Evolutionary conservation across 2,113 vertebrate species (phyloP).

Genomic region (Heloderma charlesbogerti): DNA sequence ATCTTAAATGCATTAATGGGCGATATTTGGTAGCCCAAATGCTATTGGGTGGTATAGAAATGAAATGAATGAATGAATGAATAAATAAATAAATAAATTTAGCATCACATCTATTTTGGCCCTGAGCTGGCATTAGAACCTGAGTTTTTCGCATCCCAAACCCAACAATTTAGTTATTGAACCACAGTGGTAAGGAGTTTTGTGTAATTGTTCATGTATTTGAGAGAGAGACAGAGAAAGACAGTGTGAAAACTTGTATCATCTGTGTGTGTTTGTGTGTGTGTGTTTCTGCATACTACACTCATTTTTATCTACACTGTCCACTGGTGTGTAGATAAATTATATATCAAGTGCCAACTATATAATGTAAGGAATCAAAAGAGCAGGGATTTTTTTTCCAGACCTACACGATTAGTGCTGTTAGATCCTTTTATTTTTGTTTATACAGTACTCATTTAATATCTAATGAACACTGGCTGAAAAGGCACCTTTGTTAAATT

Average conservation of each 20-base stretch:
- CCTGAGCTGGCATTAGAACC: background rate
- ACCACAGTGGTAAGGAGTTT: background rate
- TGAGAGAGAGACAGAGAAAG: background rate
- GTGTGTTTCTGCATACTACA: background rate
- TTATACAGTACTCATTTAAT: constrained; percentile 20
- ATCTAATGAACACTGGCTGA: constrained; percentile 34
- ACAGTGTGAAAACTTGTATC: background rate
- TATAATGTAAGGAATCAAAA: constrained; percentile 40
- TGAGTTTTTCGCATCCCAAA: background rate
- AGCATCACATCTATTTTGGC: too few species aligned
- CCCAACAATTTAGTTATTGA: background rate
- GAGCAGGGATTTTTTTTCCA: constrained; percentile 11
- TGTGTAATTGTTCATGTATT: background rate
- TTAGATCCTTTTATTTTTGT: constrained; percentile 32
- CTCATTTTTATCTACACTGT: constrained; percentile 42
- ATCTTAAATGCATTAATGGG: too few species aligned
- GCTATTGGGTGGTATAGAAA: too few species aligned
- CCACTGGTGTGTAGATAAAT: constrained; percentile 29
- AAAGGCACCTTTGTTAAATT: constrained; percentile 47
- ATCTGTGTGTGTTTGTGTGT: background rate
- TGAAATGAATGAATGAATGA: too few species aligned
- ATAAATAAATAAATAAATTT: too few species aligned
- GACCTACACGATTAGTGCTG: constrained; percentile 20
- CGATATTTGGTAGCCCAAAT: too few species aligned
- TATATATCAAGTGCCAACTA: constrained; percentile 18